Evolutionary conservation across 2,888 invertebrate species (phyloP).

Genomic region (Scotopteryx bipunctaria): DNA sequence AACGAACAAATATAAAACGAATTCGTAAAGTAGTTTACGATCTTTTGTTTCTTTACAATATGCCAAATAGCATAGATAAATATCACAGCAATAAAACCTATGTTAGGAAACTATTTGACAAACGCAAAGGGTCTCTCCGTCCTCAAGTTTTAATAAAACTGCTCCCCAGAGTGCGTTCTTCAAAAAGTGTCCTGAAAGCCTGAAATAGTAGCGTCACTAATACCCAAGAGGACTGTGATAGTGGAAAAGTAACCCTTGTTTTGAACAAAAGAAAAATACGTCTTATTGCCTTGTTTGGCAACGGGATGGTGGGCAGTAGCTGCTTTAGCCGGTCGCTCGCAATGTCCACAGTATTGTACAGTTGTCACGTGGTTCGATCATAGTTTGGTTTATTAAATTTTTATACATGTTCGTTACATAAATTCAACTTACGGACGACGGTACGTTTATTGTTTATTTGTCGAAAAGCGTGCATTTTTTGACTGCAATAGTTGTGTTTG

Average conservation of each 20-base stretch:
- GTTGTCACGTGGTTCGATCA: too few species aligned
- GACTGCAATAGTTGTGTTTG: too few species aligned
- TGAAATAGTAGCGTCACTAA: constrained; percentile 29
- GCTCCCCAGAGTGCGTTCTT: constrained; percentile 36
- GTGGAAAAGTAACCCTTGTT: constrained; percentile 26
- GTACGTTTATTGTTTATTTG: too few species aligned
- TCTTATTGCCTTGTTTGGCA: constrained; percentile 6
- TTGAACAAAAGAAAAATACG: constrained; percentile 17
- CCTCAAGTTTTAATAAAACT: constrained; percentile 36
- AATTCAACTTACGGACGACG: too few species aligned
- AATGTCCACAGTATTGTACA: too few species aligned
- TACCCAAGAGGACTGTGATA: constrained; percentile 35
- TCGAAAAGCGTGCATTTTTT: too few species aligned
- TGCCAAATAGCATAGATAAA: too few species aligned
- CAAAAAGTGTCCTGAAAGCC: constrained; percentile 36
- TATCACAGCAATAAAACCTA: constrained; percentile 2
- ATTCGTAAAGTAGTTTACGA: too few species aligned
- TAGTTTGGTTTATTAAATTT: background rate
- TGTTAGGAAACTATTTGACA: constrained; percentile 9
- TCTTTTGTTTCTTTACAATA: too few species aligned
- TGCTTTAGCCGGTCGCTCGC: background rate
- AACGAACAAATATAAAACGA: too few species aligned
- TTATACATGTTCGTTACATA: background rate
- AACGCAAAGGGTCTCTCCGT: constrained; percentile 6
- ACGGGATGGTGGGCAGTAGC: constrained; percentile 1